Percentiles rank a stretch among this genome's conserved stretches.
Evolutionary conservation across 2,797 vertebrate species (phyloP).

Genomic region (Neosalanx taihuensis): DNA sequence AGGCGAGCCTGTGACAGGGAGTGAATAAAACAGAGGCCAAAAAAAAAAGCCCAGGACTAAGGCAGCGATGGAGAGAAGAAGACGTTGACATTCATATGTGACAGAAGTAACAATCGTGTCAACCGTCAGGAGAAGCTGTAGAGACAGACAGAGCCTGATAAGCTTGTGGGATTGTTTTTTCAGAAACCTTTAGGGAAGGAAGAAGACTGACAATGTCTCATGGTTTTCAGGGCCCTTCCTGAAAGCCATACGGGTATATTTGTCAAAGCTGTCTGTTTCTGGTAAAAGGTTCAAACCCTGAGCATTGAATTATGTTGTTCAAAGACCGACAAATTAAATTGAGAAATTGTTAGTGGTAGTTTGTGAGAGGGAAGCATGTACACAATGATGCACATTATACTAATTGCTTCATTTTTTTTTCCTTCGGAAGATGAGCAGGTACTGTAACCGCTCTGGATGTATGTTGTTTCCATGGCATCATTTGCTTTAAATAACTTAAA

Average conservation of each 20-base stretch:
- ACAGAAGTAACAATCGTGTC: conserved; percentile 17
- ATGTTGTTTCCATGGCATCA: not conserved
- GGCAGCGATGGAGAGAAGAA: not conserved
- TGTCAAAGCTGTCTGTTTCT: not conserved
- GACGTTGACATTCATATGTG: conserved; percentile 26
- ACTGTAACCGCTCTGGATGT: not conserved
- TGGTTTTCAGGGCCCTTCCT: not conserved
- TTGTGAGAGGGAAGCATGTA: too few relatives aligned
- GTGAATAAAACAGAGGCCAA: not conserved
- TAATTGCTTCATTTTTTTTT: too few relatives aligned
- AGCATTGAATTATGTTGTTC: not conserved
- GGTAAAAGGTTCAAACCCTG: not conserved
- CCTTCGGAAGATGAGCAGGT: too few relatives aligned
- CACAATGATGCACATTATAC: too few relatives aligned
- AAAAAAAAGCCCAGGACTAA: not conserved
- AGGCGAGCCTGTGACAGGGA: conserved; percentile 7
- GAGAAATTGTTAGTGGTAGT: too few relatives aligned
- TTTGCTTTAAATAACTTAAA: too few relatives aligned
- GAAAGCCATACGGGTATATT: not conserved
- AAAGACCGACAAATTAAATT: not conserved
- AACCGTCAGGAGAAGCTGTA: not conserved
- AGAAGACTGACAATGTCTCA: not conserved
- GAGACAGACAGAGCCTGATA: conserved; percentile 13
- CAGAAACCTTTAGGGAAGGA: not conserved
- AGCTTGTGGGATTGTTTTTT: not conserved